Evolutionary conservation across 1,140 invertebrate species (phyloP).

Genomic region (Heliconius nattereri): DNA sequence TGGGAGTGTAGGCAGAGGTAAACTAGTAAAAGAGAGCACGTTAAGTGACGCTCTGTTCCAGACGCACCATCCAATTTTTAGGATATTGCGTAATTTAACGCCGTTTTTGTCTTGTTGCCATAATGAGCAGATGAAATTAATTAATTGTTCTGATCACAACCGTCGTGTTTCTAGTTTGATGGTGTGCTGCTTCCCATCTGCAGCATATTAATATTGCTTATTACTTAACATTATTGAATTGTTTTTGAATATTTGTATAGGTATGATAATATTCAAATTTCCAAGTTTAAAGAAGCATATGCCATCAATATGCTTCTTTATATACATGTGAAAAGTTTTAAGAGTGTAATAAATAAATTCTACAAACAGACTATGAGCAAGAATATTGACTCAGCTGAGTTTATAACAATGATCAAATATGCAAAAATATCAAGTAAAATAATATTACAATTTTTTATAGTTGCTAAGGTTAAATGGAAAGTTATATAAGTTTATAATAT

Average conservation of each 20-base stretch:
- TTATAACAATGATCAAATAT: background rate
- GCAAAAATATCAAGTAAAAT: background rate
- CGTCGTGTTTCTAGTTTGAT: too few species aligned
- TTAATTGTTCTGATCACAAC: too few species aligned
- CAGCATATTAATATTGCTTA: background rate
- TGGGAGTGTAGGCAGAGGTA: too few species aligned
- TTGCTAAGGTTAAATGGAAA: background rate
- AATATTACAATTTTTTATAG: background rate
- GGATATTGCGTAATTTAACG: too few species aligned
- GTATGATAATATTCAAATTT: background rate
- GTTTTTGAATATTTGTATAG: background rate
- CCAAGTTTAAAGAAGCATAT: background rate
- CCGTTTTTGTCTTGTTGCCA: too few species aligned
- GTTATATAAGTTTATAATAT: background rate
- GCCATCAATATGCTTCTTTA: too few species aligned
- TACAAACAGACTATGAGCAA: background rate
- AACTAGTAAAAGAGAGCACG: too few species aligned
- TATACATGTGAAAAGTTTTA: too few species aligned
- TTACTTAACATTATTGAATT: background rate
- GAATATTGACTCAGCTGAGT: background rate
- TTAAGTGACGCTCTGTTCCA: too few species aligned
- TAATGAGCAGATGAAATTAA: too few species aligned
- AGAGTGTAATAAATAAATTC: background rate
- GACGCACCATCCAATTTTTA: too few species aligned
- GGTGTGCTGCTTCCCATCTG: too few species aligned